Conservation (phyloP, 2,797 vertebrate genomes). For the Antennarius maculatus region DNA sequence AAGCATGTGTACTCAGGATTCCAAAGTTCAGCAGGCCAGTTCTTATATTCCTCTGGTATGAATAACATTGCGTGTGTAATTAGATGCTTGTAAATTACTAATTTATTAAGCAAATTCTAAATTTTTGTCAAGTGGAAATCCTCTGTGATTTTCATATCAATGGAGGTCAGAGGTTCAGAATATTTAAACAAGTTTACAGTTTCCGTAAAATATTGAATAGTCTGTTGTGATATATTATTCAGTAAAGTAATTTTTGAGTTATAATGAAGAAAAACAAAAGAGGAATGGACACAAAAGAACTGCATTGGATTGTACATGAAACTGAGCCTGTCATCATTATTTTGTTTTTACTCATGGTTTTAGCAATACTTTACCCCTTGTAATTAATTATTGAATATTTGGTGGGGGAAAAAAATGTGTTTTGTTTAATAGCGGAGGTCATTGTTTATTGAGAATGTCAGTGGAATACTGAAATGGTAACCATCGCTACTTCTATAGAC, state of each 20-base stretch:
- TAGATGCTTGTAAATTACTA: constrained; percentile 13
- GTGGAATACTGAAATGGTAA: constrained; percentile 54
- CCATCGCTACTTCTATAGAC: constrained; percentile 62
- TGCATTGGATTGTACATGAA: neutral
- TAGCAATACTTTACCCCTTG: too few relatives aligned
- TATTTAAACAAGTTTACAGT: constrained; percentile 9
- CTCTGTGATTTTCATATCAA: constrained; percentile 46
- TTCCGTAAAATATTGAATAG: neutral
- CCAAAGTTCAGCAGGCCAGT: too few relatives aligned
- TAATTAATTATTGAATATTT: neutral
- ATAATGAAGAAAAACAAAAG: constrained; percentile 12
- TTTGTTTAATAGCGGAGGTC: constrained; percentile 22
- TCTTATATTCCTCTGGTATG: constrained; percentile 33
- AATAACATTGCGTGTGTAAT: constrained; percentile 53
- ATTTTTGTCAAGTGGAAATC: constrained; percentile 30
- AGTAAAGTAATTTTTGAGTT: neutral
- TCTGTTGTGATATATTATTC: neutral
- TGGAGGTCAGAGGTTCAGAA: constrained; percentile 30
- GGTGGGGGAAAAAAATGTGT: too few relatives aligned
- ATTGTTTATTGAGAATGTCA: constrained; percentile 79
- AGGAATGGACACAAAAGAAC: neutral
- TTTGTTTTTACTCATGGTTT: too few relatives aligned
- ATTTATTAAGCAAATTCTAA: constrained; percentile 24
- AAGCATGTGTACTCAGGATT: too few relatives aligned
- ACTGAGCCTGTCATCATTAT: too few relatives aligned